These are phyloP conservation scores for pig (Sus scrofa) DNA, from an alignment of 2,113 vertebrate species.

Conservation along the genomic window DNA sequence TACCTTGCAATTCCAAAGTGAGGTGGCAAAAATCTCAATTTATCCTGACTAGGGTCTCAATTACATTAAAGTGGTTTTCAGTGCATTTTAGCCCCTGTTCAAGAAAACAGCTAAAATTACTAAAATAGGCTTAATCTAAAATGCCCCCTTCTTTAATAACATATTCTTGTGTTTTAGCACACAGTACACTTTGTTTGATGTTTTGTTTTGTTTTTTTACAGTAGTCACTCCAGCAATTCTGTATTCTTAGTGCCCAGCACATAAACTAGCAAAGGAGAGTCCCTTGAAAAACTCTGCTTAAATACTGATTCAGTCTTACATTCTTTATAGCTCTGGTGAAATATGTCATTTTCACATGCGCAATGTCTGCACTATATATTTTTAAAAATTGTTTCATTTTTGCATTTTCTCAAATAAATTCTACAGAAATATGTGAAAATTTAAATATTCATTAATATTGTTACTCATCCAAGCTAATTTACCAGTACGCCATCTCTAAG, in stretches of 20 bases:
- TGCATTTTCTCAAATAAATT: conserved; percentile 20
- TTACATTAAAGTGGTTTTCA: background rate
- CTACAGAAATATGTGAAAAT: background rate
- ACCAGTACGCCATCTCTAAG: background rate
- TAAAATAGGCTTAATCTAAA: background rate
- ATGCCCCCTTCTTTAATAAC: background rate
- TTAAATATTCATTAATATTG: background rate
- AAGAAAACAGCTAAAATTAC: background rate
- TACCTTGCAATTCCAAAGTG: background rate
- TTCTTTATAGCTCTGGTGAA: background rate
- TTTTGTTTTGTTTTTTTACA: background rate
- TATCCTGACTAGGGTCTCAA: background rate
- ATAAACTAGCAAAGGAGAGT: background rate
- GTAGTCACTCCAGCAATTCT: background rate
- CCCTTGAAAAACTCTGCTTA: background rate
- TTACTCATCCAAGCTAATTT: conserved; percentile 24
- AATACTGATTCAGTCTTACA: background rate
- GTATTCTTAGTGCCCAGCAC: background rate
- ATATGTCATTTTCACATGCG: conserved; percentile 18
- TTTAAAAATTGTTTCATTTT: background rate
- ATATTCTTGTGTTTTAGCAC: background rate
- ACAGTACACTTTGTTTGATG: background rate
- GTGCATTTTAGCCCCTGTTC: background rate
- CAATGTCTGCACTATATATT: background rate
- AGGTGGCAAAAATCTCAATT: background rate